Evolutionary conservation across 2,888 invertebrate species (phyloP).

Genomic region (Thyatira batis): DNA sequence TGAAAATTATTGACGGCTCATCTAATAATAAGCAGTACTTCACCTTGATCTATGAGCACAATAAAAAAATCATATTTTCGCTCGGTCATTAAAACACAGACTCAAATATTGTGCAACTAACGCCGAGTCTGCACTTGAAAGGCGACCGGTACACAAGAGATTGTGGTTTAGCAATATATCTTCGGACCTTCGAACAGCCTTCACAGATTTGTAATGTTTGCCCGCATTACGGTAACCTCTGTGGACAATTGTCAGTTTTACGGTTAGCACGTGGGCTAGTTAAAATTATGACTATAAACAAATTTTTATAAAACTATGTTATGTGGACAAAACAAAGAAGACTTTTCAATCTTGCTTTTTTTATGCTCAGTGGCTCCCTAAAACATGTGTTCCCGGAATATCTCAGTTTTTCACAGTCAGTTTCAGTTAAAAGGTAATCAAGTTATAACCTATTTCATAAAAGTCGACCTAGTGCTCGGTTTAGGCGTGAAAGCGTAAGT

Average conservation of each 20-base stretch:
- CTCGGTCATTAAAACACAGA: conserved; percentile 4
- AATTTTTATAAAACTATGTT: no score
- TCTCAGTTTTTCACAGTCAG: no score
- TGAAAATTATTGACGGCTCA: no score
- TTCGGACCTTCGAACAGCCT: conserved; percentile 48
- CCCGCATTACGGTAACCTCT: conserved; percentile 9
- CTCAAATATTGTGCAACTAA: conserved; percentile 26
- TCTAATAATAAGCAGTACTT: background rate
- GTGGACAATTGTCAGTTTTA: conserved; percentile 1
- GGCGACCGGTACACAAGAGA: conserved; percentile 47
- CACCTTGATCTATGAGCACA: background rate
- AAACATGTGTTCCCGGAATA: no score
- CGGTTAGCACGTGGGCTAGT: background rate
- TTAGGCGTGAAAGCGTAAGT: no score
- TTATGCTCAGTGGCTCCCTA: no score
- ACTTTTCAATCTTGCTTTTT: no score
- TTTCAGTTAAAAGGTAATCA: no score
- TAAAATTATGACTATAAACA: no score
- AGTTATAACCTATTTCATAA: no score
- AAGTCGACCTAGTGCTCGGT: no score
- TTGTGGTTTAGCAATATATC: conserved; percentile 54
- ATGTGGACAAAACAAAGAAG: no score
- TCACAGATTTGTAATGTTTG: conserved; percentile 22
- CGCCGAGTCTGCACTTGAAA: conserved; percentile 28
- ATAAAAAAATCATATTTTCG: background rate